Conservation (phyloP, 2,113 vertebrate species). For the Excalfactoria chinensis region DNA sequence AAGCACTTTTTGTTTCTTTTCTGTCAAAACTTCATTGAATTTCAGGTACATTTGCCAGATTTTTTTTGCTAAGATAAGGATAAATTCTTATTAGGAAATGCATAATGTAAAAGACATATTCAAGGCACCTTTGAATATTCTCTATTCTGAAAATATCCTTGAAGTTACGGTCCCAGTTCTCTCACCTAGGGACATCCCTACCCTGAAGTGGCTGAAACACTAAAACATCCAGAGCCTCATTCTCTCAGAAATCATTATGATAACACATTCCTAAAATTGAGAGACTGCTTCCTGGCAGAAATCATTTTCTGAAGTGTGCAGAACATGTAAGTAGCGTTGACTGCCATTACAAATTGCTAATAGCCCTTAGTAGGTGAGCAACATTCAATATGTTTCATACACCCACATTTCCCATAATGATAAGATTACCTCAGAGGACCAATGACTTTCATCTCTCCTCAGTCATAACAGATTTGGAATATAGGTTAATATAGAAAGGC, state of each 20-base stretch:
- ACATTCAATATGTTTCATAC: background rate
- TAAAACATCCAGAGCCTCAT: background rate
- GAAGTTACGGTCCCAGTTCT: background rate
- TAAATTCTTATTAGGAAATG: background rate
- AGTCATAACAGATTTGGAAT: background rate
- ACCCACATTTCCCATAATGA: background rate
- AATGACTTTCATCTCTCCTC: background rate
- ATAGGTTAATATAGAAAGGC: background rate
- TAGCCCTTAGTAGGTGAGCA: background rate
- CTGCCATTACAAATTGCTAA: background rate
- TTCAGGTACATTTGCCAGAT: background rate
- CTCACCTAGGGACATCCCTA: background rate
- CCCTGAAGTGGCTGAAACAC: background rate
- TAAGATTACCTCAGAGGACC: background rate
- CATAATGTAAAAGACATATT: background rate
- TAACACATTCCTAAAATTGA: background rate
- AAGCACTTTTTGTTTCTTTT: background rate
- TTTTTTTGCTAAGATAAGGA: background rate
- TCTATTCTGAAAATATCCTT: background rate
- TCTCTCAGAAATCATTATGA: background rate
- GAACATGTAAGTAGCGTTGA: accelerated
- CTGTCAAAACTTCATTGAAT: background rate
- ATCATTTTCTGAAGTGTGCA: background rate
- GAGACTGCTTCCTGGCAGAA: background rate
- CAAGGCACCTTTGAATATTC: background rate